Base-by-base conservation (phyloP, 1,140 invertebrate genomes). In the Aphelenchoides besseyi region DNA sequence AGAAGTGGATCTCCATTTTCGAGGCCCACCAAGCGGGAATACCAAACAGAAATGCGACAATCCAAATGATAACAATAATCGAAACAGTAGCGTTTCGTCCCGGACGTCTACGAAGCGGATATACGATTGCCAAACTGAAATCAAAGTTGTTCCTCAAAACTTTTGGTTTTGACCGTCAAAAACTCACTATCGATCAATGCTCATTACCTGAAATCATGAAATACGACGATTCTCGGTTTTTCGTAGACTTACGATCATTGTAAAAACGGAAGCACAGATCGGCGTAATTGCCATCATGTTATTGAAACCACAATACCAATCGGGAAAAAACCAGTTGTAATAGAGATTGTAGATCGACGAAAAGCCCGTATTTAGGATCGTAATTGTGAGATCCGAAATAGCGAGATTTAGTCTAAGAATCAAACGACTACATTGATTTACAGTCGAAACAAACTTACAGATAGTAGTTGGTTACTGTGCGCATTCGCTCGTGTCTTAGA, bases 61-160 rank as follows among this genome's bases (percentile, higher is more conserved):
- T 75, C 93, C 93, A 96, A 61, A 95, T 93, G 33, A 89, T 86
- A 16, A 89, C 85, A 54, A 95, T 90, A 68, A 90, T 90, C 16
- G 91, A 86, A 41, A 91, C 86, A 0, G 92, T 92, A 54, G 89
- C 89, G 1, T 88, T 88, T 71, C 90, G 89, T 0, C 92, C 91
- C 88, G 93, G 91, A 63, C 92, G 87, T 5, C 91, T 91, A 73
- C 91, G 88, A 70, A 95, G 87, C 1, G 93, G 93, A 79, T 92
- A 88, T 36, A 95, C 91, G 68, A 96, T 95, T 3, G 93, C 94
- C 85, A 93, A 89, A 82, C n/a, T n/a, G 94, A 95, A 85, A 93
- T 95, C 87, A 54, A 85, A 86, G 16, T 8, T 2, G n/a, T 12
- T 28, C 26, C 33, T 16, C 12, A 16, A 32, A 18, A 72, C 3